These are phyloP conservation scores for Seira musarum DNA, from an alignment of 2,888 invertebrate genomes.

Conservation along the genomic window DNA sequence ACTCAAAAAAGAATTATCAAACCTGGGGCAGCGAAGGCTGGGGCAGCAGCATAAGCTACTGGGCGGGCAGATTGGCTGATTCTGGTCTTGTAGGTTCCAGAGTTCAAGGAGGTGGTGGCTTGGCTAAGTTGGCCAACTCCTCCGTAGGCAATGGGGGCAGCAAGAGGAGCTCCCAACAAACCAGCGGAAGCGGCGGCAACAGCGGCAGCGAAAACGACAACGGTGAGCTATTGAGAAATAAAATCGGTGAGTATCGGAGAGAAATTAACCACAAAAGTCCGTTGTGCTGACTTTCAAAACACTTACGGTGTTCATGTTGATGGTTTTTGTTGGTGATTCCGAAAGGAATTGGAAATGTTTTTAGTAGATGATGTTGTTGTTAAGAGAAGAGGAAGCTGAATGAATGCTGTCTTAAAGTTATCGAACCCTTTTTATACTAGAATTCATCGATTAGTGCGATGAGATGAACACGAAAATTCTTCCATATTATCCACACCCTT, in stretches of 20 bases:
- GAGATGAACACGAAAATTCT: too few relatives aligned
- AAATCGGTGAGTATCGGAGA: conserved; percentile 1
- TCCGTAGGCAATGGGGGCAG: conserved; percentile 14
- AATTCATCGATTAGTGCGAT: too few relatives aligned
- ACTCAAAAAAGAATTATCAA: too few relatives aligned
- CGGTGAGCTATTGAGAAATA: conserved; percentile 34
- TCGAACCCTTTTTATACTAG: conserved; percentile 37
- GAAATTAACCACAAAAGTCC: not conserved
- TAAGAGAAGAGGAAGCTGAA: conserved; percentile 17
- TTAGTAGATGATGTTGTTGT: conserved; percentile 1
- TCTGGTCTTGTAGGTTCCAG: not conserved
- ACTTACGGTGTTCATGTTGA: conserved; percentile 61
- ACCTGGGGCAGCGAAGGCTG: not conserved
- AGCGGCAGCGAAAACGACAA: conserved; percentile 48
- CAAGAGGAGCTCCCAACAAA: conserved; percentile 29
- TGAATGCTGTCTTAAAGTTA: conserved; percentile 30
- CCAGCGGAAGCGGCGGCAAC: conserved; percentile 56
- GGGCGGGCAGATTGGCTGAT: not conserved
- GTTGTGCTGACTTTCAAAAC: not conserved
- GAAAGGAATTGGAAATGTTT: conserved; percentile 14
- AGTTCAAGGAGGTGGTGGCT: not conserved
- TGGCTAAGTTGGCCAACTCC: not conserved
- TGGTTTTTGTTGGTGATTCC: conserved; percentile 29
- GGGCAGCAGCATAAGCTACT: conserved; percentile 23
- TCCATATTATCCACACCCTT: too few relatives aligned